phyloP scores from a whole-genome alignment of 1,140 invertebrate species.

The Trichogramma pretiosum region DNA sequence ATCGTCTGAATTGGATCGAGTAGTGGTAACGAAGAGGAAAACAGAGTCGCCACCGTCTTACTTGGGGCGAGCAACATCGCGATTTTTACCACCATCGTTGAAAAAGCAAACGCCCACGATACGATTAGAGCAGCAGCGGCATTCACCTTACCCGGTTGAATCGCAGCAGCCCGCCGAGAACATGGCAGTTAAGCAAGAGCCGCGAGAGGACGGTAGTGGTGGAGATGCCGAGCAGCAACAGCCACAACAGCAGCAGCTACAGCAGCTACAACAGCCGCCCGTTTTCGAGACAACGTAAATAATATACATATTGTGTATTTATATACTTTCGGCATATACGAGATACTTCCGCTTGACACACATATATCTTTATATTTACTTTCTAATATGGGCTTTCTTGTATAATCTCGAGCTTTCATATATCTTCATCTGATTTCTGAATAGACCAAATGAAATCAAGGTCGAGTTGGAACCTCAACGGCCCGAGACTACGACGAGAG shows the following conservation, averaged over 20 bases:
- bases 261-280: too few species aligned
- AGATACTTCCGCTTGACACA: neutral
- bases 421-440: neutral
- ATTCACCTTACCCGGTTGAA: neutral
- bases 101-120: conserved; percentile 3
- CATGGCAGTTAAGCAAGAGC: conserved; percentile 45
- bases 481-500: too few species aligned
- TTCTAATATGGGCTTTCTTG: too few species aligned
- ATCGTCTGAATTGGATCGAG: conserved; percentile 29
- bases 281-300: too few species aligned
- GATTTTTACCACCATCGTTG: conserved; percentile 23
- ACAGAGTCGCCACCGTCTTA: too few species aligned
- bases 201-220: conserved; percentile 32
- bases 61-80: too few species aligned
- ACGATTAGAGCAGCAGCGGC: neutral
- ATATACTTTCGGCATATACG: neutral
- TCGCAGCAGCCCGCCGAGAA: conserved; percentile 27
- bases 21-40: too few species aligned
- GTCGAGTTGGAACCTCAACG: too few species aligned
- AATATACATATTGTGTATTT: too few species aligned
- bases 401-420: neutral
- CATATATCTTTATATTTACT: neutral
- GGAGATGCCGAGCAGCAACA: too few species aligned
- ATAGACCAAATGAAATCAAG: too few species aligned
- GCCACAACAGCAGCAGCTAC: neutral